A percentile compares a stretch with the other conserved stretches of the same genome.
These are phyloP conservation scores for Coregonus suidteri DNA, from an alignment of 2,797 vertebrate genomes.

Conservation along the genomic window DNA sequence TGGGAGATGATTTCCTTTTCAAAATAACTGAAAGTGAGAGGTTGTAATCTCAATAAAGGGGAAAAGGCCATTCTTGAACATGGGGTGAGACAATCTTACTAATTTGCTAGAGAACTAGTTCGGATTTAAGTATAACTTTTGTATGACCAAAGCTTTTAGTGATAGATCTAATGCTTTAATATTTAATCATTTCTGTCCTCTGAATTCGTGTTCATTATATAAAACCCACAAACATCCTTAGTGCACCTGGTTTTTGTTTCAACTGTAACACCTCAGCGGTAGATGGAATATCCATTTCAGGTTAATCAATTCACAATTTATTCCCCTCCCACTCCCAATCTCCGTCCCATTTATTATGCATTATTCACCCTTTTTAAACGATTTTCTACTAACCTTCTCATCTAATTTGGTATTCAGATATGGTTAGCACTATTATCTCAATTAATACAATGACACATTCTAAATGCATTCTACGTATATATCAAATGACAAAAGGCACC, in stretches of 20 bases:
- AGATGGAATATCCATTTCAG: slow-evolving; percentile 74
- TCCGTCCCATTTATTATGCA: slow-evolving; percentile 79
- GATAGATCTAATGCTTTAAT: too few relatives aligned
- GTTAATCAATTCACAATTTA: slow-evolving; percentile 80
- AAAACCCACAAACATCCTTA: slow-evolving; percentile 6
- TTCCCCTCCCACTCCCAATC: slow-evolving; percentile 72
- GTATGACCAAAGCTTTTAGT: too few relatives aligned
- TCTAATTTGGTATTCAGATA: slow-evolving; percentile 80
- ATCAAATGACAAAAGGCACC: slow-evolving; percentile 55
- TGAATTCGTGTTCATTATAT: too few relatives aligned
- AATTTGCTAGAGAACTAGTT: too few relatives aligned
- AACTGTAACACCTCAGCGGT: slow-evolving; percentile 59
- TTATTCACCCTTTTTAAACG: slow-evolving; percentile 80
- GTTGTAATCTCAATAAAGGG: too few relatives aligned
- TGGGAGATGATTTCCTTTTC: too few relatives aligned
- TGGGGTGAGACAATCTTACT: too few relatives aligned
- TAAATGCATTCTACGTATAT: slow-evolving; percentile 68
- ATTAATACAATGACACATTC: slow-evolving; percentile 78
- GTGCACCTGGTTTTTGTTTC: slow-evolving; percentile 63
- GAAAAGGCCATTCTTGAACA: too few relatives aligned
- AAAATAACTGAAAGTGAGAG: too few relatives aligned
- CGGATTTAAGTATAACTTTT: too few relatives aligned
- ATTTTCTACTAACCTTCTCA: slow-evolving; percentile 77
- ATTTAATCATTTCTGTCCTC: too few relatives aligned
- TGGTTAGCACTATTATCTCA: slow-evolving; percentile 76